A percentile compares a stretch with the other conserved stretches of the same genome.
Evolutionary conservation across 2,113 vertebrate genomes (phyloP).

Genomic region (Equus przewalskii): DNA sequence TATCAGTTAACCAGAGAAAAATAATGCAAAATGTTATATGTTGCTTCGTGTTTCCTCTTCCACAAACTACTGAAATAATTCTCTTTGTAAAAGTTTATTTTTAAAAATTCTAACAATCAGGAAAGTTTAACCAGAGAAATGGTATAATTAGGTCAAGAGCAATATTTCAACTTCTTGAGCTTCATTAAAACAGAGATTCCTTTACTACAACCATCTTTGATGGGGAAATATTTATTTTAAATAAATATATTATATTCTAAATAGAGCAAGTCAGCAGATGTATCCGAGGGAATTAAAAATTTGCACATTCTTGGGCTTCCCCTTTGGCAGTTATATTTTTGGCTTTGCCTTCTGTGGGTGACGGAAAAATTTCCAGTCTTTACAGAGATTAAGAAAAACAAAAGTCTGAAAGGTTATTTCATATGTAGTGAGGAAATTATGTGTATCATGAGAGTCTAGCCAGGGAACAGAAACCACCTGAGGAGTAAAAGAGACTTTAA

Average conservation of each 20-base stretch:
- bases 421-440: slow-evolving; percentile 30
- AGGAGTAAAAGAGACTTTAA: neutral
- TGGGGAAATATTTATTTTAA: slow-evolving; percentile 13
- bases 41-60: slow-evolving; percentile 18
- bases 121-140: slow-evolving; percentile 32
- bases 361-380: slow-evolving; percentile 27
- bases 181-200: neutral
- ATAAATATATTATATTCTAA: slow-evolving; percentile 6
- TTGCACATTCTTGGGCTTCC: slow-evolving; percentile 16
- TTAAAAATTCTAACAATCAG: neutral
- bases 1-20: slow-evolving; percentile 8
- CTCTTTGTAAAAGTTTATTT: neutral
- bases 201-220: slow-evolving; percentile 3
- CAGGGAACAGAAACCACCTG: slow-evolving; percentile 51
- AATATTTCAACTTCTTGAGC: neutral
- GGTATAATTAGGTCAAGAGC: neutral
- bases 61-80: slow-evolving; percentile 45
- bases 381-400: neutral
- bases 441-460: neutral
- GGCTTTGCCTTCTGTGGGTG: neutral
- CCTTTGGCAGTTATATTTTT: slow-evolving; percentile 19
- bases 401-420: slow-evolving; percentile 49
- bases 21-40: neutral
- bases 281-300: slow-evolving; percentile 29
- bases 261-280: neutral